Percentiles rank a stretch among this genome's conserved stretches.
Evolutionary conservation across 2,888 invertebrate species (phyloP).

Genomic region (Ferrisia virgata): DNA sequence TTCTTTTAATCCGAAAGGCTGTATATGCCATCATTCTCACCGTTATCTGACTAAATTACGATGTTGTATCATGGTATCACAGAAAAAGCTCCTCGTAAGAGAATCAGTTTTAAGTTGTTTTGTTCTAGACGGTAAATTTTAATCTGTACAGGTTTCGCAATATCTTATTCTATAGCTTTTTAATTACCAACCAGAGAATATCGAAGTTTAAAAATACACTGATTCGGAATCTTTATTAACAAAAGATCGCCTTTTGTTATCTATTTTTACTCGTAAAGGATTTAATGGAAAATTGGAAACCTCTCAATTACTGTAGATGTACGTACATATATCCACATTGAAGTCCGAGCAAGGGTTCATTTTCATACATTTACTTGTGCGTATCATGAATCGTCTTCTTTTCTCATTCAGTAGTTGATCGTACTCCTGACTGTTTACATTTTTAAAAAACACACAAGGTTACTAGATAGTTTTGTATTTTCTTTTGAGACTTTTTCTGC

Average conservation of each 20-base stretch:
- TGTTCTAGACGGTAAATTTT: not conserved
- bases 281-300: not conserved
- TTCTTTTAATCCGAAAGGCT: no score
- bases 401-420: not conserved
- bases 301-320: not conserved
- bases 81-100: no score
- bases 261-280: not conserved
- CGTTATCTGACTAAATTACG: no score
- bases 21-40: no score
- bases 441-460: not conserved
- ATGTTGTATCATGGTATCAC: no score
- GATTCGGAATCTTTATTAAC: not conserved
- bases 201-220: not conserved
- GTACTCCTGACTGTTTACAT: no score
- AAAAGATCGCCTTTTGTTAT: not conserved
- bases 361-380: not conserved
- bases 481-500: no score
- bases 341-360: not conserved
- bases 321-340: not conserved
- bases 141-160: not conserved
- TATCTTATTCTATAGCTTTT: not conserved
- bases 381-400: not conserved
- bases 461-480: no score
- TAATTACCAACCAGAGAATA: not conserved
- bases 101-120: not conserved